Percentiles rank a stretch among this genome's conserved stretches.
Evolutionary conservation across 2,888 invertebrate species (phyloP).

Genomic region (Nesidiocoris tenuis): DNA sequence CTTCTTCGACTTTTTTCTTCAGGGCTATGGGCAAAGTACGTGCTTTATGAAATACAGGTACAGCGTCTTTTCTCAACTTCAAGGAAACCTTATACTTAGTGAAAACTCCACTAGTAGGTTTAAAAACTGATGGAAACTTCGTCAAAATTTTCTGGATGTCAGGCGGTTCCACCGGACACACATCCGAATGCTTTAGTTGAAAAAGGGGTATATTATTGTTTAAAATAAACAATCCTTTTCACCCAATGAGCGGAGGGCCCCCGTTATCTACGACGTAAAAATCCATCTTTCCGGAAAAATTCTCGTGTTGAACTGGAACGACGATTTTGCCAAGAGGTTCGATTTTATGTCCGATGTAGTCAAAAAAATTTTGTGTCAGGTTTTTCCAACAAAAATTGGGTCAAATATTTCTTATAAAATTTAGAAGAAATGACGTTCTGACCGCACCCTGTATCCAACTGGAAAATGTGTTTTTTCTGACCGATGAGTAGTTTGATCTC

Average conservation of each 20-base stretch:
- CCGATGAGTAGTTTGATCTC: too few species aligned
- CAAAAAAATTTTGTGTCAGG: too few species aligned
- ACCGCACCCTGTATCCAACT: too few species aligned
- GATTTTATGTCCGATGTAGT: too few species aligned
- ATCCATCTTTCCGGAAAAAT: too few species aligned
- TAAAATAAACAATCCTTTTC: constrained; percentile 5
- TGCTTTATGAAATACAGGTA: constrained; percentile 50
- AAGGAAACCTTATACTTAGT: not conserved
- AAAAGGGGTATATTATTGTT: not conserved
- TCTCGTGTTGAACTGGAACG: too few species aligned
- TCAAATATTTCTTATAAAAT: too few species aligned
- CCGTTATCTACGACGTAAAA: too few species aligned
- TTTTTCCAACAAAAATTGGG: too few species aligned
- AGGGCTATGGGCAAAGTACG: constrained; percentile 51
- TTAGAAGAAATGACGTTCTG: too few species aligned
- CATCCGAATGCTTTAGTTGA: not conserved
- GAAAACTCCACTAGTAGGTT: not conserved
- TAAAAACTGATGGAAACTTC: not conserved
- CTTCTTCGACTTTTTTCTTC: constrained; percentile 49
- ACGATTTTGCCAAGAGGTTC: too few species aligned
- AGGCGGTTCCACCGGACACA: not conserved
- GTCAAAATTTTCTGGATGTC: not conserved
- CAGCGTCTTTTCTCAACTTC: constrained; percentile 10
- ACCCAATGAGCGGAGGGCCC: constrained; percentile 15
- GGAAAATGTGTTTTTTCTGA: too few species aligned